phyloP scores from a whole-genome alignment of 23 tunicate species.

The Halocynthia aurantium region DNA sequence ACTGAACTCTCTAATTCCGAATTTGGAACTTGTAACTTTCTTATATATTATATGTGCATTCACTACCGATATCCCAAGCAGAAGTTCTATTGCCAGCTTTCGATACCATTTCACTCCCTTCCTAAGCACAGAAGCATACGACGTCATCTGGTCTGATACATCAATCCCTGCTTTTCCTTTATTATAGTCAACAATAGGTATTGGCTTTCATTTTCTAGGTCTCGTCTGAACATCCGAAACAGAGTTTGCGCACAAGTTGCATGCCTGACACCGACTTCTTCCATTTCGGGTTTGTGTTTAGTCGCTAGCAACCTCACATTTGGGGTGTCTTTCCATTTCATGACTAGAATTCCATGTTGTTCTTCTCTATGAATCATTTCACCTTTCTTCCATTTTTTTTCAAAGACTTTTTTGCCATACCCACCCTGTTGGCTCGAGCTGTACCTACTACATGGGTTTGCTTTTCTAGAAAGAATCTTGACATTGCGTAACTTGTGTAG shows the following conservation, averaged over 20 bases:
- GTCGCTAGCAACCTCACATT: conserved; percentile 24
- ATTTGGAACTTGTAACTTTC: background rate
- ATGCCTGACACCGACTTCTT: no score
- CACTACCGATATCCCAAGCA: conserved; percentile 23
- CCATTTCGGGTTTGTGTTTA: background rate
- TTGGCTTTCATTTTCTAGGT: background rate
- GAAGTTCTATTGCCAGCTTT: conserved; percentile 16
- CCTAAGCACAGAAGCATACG: conserved; percentile 21
- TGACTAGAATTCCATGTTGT: conserved; percentile 17
- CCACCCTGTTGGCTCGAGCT: conserved; percentile 17
- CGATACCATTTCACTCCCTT: conserved; percentile 33
- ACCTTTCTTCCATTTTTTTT: conserved; percentile 22
- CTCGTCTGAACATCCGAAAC: no score
- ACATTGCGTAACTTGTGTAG: conserved; percentile 23
- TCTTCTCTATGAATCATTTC: conserved; percentile 37
- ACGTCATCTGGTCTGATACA: conserved; percentile 28
- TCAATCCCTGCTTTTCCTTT: conserved; percentile 37
- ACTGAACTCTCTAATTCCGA: no score
- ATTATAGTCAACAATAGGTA: conserved; percentile 17
- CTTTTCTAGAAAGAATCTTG: conserved; percentile 16
- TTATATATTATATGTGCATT: conserved; percentile 9
- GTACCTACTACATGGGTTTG: conserved; percentile 28
- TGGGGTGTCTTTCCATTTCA: conserved; percentile 37
- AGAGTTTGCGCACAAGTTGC: no score
- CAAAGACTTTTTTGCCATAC: conserved; percentile 21